Conservation (phyloP, 2,113 vertebrate species). For the Chrysemys picta region DNA sequence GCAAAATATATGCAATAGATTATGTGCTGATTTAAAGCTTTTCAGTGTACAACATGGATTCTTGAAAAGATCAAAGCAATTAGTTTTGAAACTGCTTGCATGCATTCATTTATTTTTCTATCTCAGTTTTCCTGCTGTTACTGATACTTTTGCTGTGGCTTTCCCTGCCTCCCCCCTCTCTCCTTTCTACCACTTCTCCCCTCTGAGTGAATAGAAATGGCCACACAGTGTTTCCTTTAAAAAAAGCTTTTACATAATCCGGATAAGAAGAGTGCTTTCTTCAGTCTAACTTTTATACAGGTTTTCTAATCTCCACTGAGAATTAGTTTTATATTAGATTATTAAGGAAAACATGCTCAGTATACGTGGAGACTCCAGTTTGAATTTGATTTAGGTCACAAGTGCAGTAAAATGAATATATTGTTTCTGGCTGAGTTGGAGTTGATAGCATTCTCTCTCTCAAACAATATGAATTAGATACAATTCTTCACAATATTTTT, state of each 20-base stretch:
- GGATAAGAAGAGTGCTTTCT: neutral
- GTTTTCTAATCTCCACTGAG: neutral
- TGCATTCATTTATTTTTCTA: neutral
- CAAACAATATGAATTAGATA: neutral
- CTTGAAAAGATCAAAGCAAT: conserved; percentile 69
- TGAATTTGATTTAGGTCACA: conserved; percentile 28
- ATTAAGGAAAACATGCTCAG: conserved; percentile 3
- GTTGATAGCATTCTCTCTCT: neutral
- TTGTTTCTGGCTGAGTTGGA: neutral
- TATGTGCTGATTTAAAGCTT: neutral
- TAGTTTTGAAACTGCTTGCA: neutral
- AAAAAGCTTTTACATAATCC: conserved; percentile 4
- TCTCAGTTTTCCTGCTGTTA: conserved; percentile 32
- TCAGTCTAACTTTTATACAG: neutral
- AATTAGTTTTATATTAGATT: conserved; percentile 29
- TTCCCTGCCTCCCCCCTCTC: neutral
- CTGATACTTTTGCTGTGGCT: conserved; percentile 13
- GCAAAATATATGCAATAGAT: neutral
- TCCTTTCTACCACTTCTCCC: conserved; percentile 10
- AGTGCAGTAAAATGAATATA: conserved; percentile 27
- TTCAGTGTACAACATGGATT: conserved; percentile 11
- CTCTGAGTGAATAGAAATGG: conserved; percentile 21
- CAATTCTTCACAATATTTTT: neutral
- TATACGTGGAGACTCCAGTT: conserved; percentile 15
- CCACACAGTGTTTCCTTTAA: neutral